A percentile compares a stretch with the other conserved stretches of the same genome.
Evolutionary conservation across 2,113 vertebrate species (phyloP).

Genomic region (Gyps fulvus): DNA sequence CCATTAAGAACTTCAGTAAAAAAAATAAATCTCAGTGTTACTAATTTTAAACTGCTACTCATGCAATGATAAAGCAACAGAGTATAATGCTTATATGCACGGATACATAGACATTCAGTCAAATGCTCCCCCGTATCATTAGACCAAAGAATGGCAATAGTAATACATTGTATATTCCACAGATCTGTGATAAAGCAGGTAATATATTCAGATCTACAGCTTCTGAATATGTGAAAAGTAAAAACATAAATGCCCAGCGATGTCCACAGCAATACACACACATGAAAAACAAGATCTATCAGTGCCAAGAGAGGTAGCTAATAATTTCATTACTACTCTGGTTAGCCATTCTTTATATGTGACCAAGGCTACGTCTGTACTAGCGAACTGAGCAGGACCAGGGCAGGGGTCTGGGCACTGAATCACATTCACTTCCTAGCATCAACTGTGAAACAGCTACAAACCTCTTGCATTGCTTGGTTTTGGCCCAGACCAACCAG

Average conservation of each 20-base stretch:
- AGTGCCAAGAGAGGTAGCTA: neutral
- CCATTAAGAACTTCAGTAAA: neutral
- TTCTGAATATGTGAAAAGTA: neutral
- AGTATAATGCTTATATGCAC: neutral
- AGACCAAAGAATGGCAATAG: neutral
- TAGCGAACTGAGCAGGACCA: neutral
- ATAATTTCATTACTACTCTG: neutral
- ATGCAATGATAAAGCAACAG: neutral
- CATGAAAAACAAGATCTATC: neutral
- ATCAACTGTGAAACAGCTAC: neutral
- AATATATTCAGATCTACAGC: neutral
- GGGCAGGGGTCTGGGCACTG: neutral
- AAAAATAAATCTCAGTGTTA: neutral
- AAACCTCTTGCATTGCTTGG: rapidly evolving
- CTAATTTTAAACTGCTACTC: neutral
- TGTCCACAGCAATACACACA: neutral
- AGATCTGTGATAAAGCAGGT: neutral
- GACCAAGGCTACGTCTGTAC: neutral
- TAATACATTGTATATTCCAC: neutral
- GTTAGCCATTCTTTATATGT: neutral
- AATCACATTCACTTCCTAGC: neutral
- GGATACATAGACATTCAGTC: neutral
- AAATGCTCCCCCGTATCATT: neutral
- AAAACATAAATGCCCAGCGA: neutral
- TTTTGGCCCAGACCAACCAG: neutral